Evolutionary conservation across 2,797 vertebrate species (phyloP), one percentile per base, ranked within the genome.

Genomic region (Taenioides sp.): DNA sequence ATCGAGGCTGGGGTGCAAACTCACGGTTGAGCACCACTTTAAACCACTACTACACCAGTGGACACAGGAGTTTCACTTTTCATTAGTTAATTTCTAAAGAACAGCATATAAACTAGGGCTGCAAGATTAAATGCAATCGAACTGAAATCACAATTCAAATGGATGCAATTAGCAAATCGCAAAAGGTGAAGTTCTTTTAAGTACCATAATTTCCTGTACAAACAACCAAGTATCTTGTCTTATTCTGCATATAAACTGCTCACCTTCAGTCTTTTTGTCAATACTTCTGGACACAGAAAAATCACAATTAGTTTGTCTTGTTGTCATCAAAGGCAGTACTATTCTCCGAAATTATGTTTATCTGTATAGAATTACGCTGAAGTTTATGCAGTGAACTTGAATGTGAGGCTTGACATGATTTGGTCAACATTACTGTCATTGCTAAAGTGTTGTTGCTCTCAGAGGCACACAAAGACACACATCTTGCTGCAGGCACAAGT

Each of bases 401-500:
- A 62, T 7, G 7, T 77, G 60, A 67, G 37, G 54, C 18, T 62
- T 34, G 54, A 60, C 73, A 25, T 5, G 40, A 69, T 14, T 49
- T 23, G 54, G 28, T 50, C 12, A 76, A 79, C 66, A 58, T 34
- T 62, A 66, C 28, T 77, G 40, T 75, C 37, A 79, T 67, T 76
- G 7, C 3, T 62, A 77, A 71, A 80, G 76, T 73, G 49, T 71
- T 40, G 40, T 65, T 74, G 73, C 64, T 31, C 65, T 61, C 58
- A 78, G 16, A 69, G 73, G 25, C 57, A 74, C 69, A 85, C 79
- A 77, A 54, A 80, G 66, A 80, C 34, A 72, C 68, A 62, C 79
- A 85, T 81, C 83, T 80, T 17, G 91, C 89, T 86, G 67, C 77
- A 91, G 92, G 92, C 89, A 86, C 55, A 61, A 65, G 74, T 83